Evolutionary conservation across 2,113 vertebrate species (phyloP), one percentile per base, ranked within the genome.

Genomic region (Podarcis muralis): DNA sequence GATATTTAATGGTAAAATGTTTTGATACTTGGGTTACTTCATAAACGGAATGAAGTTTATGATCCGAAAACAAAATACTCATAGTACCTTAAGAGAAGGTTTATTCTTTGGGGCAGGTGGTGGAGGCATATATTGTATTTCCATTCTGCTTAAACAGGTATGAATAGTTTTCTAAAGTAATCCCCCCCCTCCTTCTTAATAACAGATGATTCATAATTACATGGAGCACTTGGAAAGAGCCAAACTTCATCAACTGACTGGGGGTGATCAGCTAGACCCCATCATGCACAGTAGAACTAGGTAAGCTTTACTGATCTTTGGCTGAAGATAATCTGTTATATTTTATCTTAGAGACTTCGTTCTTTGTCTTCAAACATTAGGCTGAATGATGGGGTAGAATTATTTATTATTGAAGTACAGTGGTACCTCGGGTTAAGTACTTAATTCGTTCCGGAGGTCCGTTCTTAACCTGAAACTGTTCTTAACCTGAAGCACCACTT

Each of bases 151-250:
- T 65, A 69, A 84, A 83, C 37, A 37, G 81, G 4, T 37, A 68
- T 83, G 62, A 66, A n/a, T 18, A 20, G 6, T 11, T 65, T 62
- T 43, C 65, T 18, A 77, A 65, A 93, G 89, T 53, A 53, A 53
- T 12, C 48, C 48, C 48, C n/a, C 43, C 48, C 48, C 93, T 53
- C 95, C 83, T 93, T 87, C 0, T 94, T 96, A 93, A 92, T 92
- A 95, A 77, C 95, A 99, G 99, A 99, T 99, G 98, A 99, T 99
- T 95, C 99, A 99, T 97, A 99, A 98, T 97, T 99, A 99, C 89
- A 99, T 99, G 99, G 99, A 99, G 93, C 99, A 99, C 93, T 96
- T 99, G 97, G 99, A 99, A 96, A 98, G 98, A 91, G 98, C 97
- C 80, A 99, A 99, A 97, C 97, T 98, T 96, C 99, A 98, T 87